A percentile compares a stretch with the other conserved stretches of the same genome.
Evolutionary conservation across 2,113 vertebrate genomes (phyloP).

Genomic region (Echinops telfairi): DNA sequence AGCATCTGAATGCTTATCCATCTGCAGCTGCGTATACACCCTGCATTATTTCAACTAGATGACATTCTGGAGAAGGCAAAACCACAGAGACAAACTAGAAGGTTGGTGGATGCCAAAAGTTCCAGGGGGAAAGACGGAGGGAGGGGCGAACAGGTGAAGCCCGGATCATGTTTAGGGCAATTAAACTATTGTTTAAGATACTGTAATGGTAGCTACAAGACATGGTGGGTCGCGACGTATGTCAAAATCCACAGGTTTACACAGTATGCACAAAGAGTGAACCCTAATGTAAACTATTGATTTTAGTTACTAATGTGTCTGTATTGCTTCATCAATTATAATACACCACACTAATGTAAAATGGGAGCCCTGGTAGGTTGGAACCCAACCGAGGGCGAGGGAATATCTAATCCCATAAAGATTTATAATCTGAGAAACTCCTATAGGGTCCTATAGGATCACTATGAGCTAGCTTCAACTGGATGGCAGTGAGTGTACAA

Average conservation of each 20-base stretch:
- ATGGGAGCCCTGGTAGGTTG: background rate
- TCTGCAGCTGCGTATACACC: background rate
- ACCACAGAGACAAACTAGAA: background rate
- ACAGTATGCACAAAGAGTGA: background rate
- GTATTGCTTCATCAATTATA: background rate
- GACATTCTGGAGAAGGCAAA: background rate
- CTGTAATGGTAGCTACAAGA: background rate
- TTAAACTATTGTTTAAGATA: background rate
- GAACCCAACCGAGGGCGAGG: too few relatives aligned
- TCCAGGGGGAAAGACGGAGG: background rate
- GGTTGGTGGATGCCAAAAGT: background rate
- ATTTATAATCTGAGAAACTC: background rate
- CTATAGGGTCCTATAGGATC: background rate
- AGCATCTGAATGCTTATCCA: background rate
- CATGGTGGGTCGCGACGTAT: background rate
- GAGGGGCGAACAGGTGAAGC: background rate
- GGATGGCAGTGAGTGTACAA: background rate
- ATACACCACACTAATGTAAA: background rate
- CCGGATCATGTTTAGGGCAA: background rate
- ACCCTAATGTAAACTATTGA: background rate
- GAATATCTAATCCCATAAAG: too few relatives aligned
- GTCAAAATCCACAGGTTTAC: background rate
- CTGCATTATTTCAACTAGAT: background rate
- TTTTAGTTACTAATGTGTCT: background rate
- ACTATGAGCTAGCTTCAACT: background rate